These are phyloP conservation scores for Paralichthys olivaceus DNA, from an alignment of 2,113 vertebrate genomes.

Conservation along the genomic window DNA sequence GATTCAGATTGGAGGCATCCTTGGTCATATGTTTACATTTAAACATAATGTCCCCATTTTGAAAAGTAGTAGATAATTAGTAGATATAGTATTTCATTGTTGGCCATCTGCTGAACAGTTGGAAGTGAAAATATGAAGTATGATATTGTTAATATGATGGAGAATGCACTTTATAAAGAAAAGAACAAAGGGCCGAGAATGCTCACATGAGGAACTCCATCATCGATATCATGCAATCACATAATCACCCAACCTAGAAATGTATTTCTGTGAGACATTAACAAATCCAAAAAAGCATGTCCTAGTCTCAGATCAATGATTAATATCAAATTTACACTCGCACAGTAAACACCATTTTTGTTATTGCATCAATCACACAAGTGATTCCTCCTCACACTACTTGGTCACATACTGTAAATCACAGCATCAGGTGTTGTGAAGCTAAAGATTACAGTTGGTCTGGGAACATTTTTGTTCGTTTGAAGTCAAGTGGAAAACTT, in stretches of 20 bases:
- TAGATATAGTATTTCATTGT: background rate
- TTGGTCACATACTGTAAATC: background rate
- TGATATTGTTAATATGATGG: background rate
- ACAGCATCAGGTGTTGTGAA: too few relatives aligned
- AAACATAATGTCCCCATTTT: too few relatives aligned
- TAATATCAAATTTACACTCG: too few relatives aligned
- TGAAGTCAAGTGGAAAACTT: conserved; percentile 40
- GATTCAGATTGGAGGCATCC: too few relatives aligned
- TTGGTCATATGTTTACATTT: background rate
- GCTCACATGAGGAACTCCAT: conserved; percentile 8
- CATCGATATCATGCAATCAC: background rate
- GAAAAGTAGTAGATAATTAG: too few relatives aligned
- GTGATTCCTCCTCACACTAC: background rate
- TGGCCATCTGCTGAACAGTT: too few relatives aligned
- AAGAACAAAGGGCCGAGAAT: background rate
- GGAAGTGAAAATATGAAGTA: background rate
- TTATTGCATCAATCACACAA: too few relatives aligned
- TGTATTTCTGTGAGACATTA: background rate
- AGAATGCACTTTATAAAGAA: background rate
- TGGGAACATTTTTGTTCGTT: background rate
- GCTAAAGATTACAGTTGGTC: background rate
- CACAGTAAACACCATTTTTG: too few relatives aligned
- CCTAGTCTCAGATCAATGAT: background rate
- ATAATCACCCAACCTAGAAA: background rate
- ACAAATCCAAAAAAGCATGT: background rate